A percentile compares a stretch with the other conserved stretches of the same genome.
Evolutionary conservation across 92 coral and sea anemone species (phyloP).

Genomic region (Diadumene lineata): DNA sequence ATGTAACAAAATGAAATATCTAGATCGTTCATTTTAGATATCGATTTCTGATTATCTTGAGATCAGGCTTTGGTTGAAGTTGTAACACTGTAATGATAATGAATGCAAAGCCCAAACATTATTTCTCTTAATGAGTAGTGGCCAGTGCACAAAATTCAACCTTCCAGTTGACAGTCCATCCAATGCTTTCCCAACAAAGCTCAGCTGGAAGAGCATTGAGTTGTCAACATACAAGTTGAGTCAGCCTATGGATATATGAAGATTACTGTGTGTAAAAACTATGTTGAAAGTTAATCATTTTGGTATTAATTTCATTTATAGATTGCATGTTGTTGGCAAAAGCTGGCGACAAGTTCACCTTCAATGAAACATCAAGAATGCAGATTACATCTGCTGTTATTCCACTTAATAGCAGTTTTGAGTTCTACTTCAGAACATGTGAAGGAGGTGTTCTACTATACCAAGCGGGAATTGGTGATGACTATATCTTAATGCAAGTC

Average conservation of each 20-base stretch:
- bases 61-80: no score
- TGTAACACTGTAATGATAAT: no score
- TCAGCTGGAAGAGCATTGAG: no score
- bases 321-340: slow-evolving; percentile 24
- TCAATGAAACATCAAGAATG: slow-evolving; percentile 76
- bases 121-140: no score
- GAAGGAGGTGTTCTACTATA: slow-evolving; percentile 75
- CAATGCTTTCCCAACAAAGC: no score
- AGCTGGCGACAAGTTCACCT: slow-evolving; percentile 58
- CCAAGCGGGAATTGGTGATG: slow-evolving; percentile 62
- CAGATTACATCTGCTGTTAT: slow-evolving; percentile 57
- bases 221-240: not conserved
- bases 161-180: no score
- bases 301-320: slow-evolving; percentile 5
- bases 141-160: no score
- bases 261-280: not conserved
- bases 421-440: slow-evolving; percentile 83
- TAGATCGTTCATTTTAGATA: no score
- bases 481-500: slow-evolving; percentile 63
- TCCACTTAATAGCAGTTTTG: slow-evolving; percentile 65
- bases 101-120: no score
- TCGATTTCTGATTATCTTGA: no score
- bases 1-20: no score
- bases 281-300: no score
- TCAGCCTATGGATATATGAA: not conserved